Evolutionary conservation across 2,888 invertebrate genomes (phyloP), one percentile per base, ranked within the genome.

Genomic region (Aporophyla lueneburgensis): DNA sequence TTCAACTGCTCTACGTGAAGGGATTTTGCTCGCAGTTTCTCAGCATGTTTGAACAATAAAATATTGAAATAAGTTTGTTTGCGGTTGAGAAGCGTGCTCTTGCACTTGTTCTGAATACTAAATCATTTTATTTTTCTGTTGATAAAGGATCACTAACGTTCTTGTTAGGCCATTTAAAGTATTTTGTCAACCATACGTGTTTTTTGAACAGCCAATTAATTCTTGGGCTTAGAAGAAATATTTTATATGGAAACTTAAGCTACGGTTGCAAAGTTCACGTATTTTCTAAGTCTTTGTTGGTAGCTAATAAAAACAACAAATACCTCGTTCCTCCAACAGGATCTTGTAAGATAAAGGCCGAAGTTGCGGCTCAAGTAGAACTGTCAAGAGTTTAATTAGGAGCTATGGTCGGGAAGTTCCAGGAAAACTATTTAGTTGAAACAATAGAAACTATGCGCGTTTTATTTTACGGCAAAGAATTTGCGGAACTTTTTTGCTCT

Each of bases 371-470:
- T 66, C 51, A 71, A 79, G 76, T 71, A 71, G 73, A 76, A 78
- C 78, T 76, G 80, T 78, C 83, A 79, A 83, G 85, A 70, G 73
- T 69, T 85, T 88, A 86, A 89, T 88, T 83, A 83, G 86, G 70
- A 79, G 79, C 67, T 78, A 81, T 85, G 83, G 83, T 27, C 51
- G 51, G 77, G 74, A 86, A 59, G 81, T 78, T 85, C 71, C 65
- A 63, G 77, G 83, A 81, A 88, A 89, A 89, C 89, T 87, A 87
- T 79, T 79, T 78, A 56, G 76, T 77, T 74, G 61, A 49, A 83
- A 90, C 82, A 86, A 88, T 80, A 85, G 80, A 71, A 86, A 83
- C 71, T 88, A 87, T 71, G 27, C 19, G 10, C n/a, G n/a, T 56
- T 84, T 74, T 79, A 73, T 59, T 79, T 68, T 68, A 78, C 33